Percentiles rank a stretch among this genome's conserved stretches.
Evolutionary conservation across 2,888 invertebrate genomes (phyloP).

Genomic region (Lasioglossum zephyrum): DNA sequence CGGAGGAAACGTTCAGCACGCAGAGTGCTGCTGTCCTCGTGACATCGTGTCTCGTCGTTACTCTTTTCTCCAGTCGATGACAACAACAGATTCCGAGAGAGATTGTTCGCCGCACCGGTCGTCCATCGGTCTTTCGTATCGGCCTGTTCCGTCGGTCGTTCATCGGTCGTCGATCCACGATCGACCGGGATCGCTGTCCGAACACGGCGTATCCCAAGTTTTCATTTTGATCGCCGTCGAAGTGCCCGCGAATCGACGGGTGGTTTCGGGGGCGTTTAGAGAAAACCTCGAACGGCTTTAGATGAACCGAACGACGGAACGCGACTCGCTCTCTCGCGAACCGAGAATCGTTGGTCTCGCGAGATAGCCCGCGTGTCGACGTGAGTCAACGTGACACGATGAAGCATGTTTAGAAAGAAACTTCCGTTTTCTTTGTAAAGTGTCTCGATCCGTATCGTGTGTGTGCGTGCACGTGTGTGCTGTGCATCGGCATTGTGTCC

Average conservation of each 20-base stretch:
- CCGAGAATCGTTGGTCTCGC: background rate
- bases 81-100: conserved; percentile 35
- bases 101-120: background rate
- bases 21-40: conserved; percentile 53
- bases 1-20: conserved; percentile 66
- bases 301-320: background rate
- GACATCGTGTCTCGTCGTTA: conserved; percentile 39
- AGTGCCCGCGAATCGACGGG: background rate
- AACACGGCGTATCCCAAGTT: no score
- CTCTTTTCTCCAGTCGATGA: conserved; percentile 16
- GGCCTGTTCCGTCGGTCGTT: background rate
- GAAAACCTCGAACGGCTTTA: background rate
- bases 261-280: background rate
- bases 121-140: background rate
- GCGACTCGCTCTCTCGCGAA: background rate
- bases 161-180: background rate
- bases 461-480: background rate
- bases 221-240: background rate
- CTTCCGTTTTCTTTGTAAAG: background rate
- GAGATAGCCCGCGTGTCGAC: conserved; percentile 3
- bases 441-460: background rate
- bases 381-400: conserved; percentile 19
- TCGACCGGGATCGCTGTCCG: background rate
- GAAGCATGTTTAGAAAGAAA: conserved; percentile 28
- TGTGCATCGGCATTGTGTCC: background rate